phyloP scores from a whole-genome alignment of 2,113 vertebrate species.

The Alexandromys fortis region DNA sequence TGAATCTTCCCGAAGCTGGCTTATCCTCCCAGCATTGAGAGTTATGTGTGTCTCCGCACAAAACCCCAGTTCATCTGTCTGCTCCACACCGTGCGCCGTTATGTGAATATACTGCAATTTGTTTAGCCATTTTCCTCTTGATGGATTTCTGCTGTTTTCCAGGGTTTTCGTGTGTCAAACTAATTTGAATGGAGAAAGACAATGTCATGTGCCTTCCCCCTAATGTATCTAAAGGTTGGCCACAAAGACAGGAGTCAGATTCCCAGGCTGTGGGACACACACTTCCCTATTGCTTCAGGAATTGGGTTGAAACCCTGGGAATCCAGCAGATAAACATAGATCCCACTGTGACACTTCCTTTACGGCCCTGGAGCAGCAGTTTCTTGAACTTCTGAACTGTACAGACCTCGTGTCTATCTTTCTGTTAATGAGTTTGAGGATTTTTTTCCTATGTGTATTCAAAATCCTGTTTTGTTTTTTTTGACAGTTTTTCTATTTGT shows the following conservation, averaged over 20 bases:
- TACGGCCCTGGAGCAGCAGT: fast-evolving
- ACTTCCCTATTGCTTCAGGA: fast-evolving
- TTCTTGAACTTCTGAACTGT: too few relatives aligned
- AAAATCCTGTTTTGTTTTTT: background rate
- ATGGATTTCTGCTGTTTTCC: constrained; percentile 15
- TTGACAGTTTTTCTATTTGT: fast-evolving
- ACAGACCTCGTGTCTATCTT: fast-evolving
- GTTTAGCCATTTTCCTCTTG: constrained; percentile 40
- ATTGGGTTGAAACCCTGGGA: fast-evolving
- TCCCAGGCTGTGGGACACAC: fast-evolving
- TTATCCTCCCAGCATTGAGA: background rate
- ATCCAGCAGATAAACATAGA: fast-evolving
- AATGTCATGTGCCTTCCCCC: fast-evolving
- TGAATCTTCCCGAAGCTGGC: background rate
- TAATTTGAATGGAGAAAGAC: background rate
- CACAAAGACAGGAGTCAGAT: fast-evolving
- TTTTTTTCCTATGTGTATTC: too few relatives aligned
- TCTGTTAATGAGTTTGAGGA: too few relatives aligned
- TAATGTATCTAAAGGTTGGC: background rate
- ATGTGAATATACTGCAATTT: background rate
- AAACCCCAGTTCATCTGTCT: constrained; percentile 1
- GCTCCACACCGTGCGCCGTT: background rate
- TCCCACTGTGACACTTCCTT: background rate
- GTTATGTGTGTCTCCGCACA: background rate
- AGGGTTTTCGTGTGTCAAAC: background rate